Evolutionary conservation across 1,140 invertebrate species (phyloP), one percentile per base, ranked within the genome.

Genomic region (Amyelois transitella): DNA sequence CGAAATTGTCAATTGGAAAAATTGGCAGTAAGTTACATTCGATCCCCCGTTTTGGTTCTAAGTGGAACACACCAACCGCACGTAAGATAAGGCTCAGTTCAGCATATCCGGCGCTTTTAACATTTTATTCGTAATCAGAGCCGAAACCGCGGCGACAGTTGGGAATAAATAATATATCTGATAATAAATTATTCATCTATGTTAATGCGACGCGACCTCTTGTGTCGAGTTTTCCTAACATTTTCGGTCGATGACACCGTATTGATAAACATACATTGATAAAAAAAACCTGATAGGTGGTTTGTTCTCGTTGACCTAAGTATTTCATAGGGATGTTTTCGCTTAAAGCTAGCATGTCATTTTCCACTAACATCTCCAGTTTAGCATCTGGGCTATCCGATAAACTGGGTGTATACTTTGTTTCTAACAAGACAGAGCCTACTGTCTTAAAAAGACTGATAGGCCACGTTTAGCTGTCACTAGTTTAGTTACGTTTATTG

Each of bases 181-280:
- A 18, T 10, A 55, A 69, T 74, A 74, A 73, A 75, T 73, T 72
- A 77, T 77, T 77, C 75, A 75, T 75, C 69, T 71, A 72, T 67
- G 70, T 14, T 66, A 73, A 73, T 61, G 48, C 44, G 55, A 60
- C 43, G 38, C 51, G 60, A 22, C 47, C 38, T 17, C 47, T 48
- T 56, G 60, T 52, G 57, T 62, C 18, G 49, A 44, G 38, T 62
- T 64, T 62, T 65, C 55, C 17, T 61, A 14, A 18, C 19, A 25
- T 43, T 56, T 51, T 53, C 25, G 32, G 53, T 53, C 48, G 58
- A 49, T 18, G 44, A 48, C 53, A 47, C 60, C 49, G 58, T 44
- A 24, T 62, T 66, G 68, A 74, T 69, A 69, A 57, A 58, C 63
- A 54, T 69, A 72, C 8, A 4, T 3, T 38, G 10, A 14, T 2